These are phyloP conservation scores for Xanthorhoe designata DNA, from an alignment of 2,888 invertebrate species.

Conservation along the genomic window DNA sequence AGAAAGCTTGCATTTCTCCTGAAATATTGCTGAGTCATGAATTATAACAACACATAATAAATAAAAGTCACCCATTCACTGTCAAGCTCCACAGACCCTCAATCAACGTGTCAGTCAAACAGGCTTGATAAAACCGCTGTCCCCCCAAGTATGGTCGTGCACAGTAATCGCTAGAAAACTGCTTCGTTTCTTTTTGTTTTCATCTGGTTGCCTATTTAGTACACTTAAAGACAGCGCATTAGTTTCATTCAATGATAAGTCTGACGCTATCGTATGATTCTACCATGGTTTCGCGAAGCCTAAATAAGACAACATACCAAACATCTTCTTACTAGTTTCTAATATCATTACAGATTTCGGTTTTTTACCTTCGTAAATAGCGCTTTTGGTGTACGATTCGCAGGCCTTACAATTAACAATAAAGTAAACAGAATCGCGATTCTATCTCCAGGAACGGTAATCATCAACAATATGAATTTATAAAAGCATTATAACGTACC, in stretches of 20 bases:
- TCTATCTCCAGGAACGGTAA: too few species aligned
- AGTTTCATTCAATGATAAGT: constrained; percentile 27
- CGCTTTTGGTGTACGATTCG: too few species aligned
- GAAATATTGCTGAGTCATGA: constrained; percentile 18
- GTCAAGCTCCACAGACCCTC: constrained; percentile 38
- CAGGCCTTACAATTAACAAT: too few species aligned
- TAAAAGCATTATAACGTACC: too few species aligned
- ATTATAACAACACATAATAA: constrained; percentile 24
- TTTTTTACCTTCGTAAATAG: too few species aligned
- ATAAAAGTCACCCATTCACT: constrained; percentile 45
- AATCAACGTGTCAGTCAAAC: constrained; percentile 54
- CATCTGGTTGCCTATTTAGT: constrained; percentile 27
- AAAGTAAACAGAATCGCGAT: too few species aligned
- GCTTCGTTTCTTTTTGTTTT: constrained; percentile 34
- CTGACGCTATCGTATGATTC: constrained; percentile 19
- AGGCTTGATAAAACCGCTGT: constrained; percentile 48
- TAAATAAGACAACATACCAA: neutral
- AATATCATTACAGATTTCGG: neutral
- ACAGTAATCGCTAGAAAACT: constrained; percentile 39
- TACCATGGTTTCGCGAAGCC: constrained; percentile 16
- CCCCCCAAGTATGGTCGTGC: constrained; percentile 51
- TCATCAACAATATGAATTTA: too few species aligned
- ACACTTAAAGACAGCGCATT: constrained; percentile 25
- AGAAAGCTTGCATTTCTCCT: neutral
- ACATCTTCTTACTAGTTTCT: neutral